Conservation (phyloP, 2,888 invertebrate genomes). For the Geophilus truncorum region DNA sequence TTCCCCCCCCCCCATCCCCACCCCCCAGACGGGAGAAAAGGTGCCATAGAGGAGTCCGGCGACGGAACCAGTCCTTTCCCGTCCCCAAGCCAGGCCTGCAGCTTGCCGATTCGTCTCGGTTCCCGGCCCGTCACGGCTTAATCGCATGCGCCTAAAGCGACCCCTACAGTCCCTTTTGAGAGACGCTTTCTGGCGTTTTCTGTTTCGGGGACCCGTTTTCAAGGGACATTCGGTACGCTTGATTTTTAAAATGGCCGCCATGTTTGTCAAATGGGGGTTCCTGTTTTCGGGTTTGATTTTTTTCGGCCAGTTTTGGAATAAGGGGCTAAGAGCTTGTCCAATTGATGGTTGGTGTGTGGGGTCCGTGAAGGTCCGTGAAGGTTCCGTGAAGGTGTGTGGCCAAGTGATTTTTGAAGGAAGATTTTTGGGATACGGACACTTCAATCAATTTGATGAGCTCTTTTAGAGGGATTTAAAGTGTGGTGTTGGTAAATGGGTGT, state of each 20-base stretch:
- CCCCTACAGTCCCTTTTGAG: background rate
- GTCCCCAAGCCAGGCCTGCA: background rate
- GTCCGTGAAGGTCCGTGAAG: no score
- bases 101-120: constrained; percentile 16
- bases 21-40: background rate
- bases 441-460: background rate
- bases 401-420: background rate
- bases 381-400: constrained; percentile 11
- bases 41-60: no score
- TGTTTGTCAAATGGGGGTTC: background rate
- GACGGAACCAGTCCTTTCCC: background rate
- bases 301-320: background rate
- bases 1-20: no score
- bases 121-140: constrained; percentile 12
- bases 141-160: background rate
- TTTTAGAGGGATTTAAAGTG: background rate
- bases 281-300: background rate
- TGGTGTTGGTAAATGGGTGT: background rate
- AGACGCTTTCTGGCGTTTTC: background rate
- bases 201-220: background rate
- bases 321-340: no score
- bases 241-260: background rate
- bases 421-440: constrained; percentile 16
- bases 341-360: background rate
- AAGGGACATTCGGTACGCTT: background rate